Evolutionary conservation across 2,797 vertebrate species (phyloP), one percentile per base, ranked within the genome.

Genomic region (Rhynchotus rufescens): DNA sequence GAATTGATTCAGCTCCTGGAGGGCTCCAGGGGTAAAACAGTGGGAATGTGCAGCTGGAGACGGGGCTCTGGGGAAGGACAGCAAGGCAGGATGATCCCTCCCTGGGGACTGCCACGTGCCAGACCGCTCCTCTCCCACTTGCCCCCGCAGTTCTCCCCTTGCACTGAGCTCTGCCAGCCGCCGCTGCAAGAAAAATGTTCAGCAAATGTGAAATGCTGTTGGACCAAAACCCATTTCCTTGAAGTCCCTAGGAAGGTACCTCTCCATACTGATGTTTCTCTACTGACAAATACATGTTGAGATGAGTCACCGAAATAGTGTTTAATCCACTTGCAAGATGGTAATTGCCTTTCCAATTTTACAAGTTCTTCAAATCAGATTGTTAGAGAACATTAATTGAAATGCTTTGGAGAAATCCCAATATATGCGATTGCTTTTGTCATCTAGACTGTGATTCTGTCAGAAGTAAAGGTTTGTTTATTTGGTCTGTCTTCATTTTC

Each of bases 341-440:
- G 79, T 86, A 94, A 60, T 94, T 92, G 77, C 76, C 23, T 51
- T 51, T 51, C 49, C 49, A 51, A 21, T 80, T 82, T 83, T 87
- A 47, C 79, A 83, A 80, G 66, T 89, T 94, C 66, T 93, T 92
- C 17, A 78, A 4, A 89, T 95, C 79, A 89, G 14, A 85, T 94
- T 93, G 82, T 92, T 93, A 78, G 90, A 84, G 85, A 93, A 85
- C 80, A 84, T 94, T 88, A 86, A 86, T 89, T 93, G 80, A 93
- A 92, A 91, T 26, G 56, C 85, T 92, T 84, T 85, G 74, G 74
- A 87, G 60, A 89, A 86, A 81, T 88, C 77, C 57, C 56, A 30
- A 38, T 81, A 12, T 78, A 73, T 85, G 76, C 77, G 76, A 56
- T 87, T 65, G 80, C 80, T 93, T 94, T 90, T 81, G 40, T 89